Evolutionary conservation across 2,888 invertebrate genomes (phyloP).

Genomic region (Chloroclystis v-ata): DNA sequence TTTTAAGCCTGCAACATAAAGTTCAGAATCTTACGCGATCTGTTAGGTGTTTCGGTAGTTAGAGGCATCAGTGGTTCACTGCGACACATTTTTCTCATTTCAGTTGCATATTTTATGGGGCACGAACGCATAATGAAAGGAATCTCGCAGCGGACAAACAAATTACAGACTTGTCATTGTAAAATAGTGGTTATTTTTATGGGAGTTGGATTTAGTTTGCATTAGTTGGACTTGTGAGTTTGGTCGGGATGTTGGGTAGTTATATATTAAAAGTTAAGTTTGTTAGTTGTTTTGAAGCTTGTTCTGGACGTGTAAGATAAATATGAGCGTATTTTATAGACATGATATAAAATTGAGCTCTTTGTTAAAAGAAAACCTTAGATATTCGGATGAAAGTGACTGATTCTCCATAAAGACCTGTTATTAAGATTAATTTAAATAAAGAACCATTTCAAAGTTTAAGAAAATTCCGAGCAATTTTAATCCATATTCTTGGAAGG

Average conservation of each 20-base stretch:
- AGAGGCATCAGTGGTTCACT: constrained; percentile 42
- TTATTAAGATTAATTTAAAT: too few relatives aligned
- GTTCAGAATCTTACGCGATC: constrained; percentile 27
- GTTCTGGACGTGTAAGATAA: too few relatives aligned
- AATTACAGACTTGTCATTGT: constrained; percentile 56
- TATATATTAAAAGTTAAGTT: constrained; percentile 3
- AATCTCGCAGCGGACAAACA: constrained; percentile 61
- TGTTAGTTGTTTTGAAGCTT: neutral
- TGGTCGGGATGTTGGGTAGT: constrained; percentile 4
- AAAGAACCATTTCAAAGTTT: too few relatives aligned
- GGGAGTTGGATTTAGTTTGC: constrained; percentile 29
- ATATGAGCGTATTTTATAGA: too few relatives aligned
- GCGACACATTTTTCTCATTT: constrained; percentile 76
- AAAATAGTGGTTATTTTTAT: constrained; percentile 36
- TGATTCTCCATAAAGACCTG: too few relatives aligned
- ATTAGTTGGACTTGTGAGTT: constrained; percentile 6
- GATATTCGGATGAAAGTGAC: too few relatives aligned
- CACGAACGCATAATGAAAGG: constrained; percentile 69
- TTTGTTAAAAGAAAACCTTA: too few relatives aligned
- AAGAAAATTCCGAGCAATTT: too few relatives aligned
- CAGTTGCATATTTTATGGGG: constrained; percentile 74
- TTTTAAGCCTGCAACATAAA: constrained; percentile 27
- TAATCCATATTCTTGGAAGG: too few relatives aligned
- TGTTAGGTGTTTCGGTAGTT: constrained; percentile 21
- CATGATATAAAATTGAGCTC: too few relatives aligned